Percentiles rank a stretch among this genome's conserved stretches.
Evolutionary conservation across 2,797 vertebrate genomes (phyloP).

Genomic region (Enteromius fasciolatus): DNA sequence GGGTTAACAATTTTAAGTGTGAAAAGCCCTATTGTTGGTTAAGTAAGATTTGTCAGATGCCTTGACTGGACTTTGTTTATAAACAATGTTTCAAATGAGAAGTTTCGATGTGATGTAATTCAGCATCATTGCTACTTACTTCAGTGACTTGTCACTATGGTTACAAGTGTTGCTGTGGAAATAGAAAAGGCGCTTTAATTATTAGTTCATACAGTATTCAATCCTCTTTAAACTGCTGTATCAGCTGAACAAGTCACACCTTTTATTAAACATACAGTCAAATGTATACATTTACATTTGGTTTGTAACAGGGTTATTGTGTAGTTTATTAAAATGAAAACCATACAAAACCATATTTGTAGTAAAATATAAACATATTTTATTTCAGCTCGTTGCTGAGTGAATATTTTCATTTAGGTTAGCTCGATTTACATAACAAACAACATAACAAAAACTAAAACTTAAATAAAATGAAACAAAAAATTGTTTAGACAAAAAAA

Average conservation of each 20-base stretch:
- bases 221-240: background rate
- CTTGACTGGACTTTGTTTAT: background rate
- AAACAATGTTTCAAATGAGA: background rate
- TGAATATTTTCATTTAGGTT: background rate
- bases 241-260: background rate
- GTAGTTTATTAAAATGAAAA: background rate
- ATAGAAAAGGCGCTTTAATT: background rate
- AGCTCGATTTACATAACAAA: background rate
- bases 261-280: background rate
- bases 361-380: background rate
- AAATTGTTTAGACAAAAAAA: background rate
- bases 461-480: background rate
- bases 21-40: too few species aligned
- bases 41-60: background rate
- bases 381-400: background rate
- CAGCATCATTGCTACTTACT: conserved; percentile 1
- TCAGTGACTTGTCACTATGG: background rate
- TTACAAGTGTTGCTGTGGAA: background rate
- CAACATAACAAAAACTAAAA: background rate
- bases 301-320: background rate
- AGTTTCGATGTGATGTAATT: background rate
- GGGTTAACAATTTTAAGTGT: too few species aligned
- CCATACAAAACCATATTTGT: background rate
- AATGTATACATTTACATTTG: background rate
- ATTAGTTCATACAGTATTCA: background rate